Base-by-base conservation (phyloP, 2,797 vertebrate species). In the Enteromius paludinosus region DNA sequence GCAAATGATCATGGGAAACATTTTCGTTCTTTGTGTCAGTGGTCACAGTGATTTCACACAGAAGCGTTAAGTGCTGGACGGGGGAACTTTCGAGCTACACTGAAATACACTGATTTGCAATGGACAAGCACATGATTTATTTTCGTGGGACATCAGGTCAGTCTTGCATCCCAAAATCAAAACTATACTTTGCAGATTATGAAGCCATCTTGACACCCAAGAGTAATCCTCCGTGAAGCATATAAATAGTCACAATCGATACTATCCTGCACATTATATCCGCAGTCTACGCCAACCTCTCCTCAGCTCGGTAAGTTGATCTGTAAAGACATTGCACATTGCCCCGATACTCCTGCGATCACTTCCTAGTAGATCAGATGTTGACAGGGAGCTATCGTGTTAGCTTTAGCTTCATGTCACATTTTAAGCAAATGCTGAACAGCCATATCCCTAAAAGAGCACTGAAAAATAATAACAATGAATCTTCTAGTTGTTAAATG, bases 231-330 rank as follows among this genome's bases (percentile, higher is more conserved):
- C 15, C 23, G 28, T 30, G 12, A 77, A 33, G 41, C 59, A 91
- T 92, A 90, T 90, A 91, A 92, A 92, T 90, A 93, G 88, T 88
- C 87, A 23, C 90, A 88, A 83, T 88, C 77, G n/a, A 89, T 90
- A 89, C 89, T 76, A 75, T 86, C 84, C 72, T 76, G 12, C 75
- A 89, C 89, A 43, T 49, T 88, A 76, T 9, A 88, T 88, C 79
- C 87, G 89, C 87, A 92, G 87, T 91, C 91, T 88, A 83, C 85
- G 64, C 65, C 85, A 86, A 86, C 82, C 80, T 68, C 28, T 62
- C n/a, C 35, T 56, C 18, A 3, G 59, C 18, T 70, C 73, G 38
- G 20, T 52, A 28, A 61, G 30, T 28, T 54, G 7, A 59, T 66
- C 4, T 59, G 61, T 71, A 25, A 81, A 62, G 56, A 49, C 54